These are phyloP conservation scores for Alentia gelatinosa DNA, from an alignment of 2,888 invertebrate species.

Conservation along the genomic window DNA sequence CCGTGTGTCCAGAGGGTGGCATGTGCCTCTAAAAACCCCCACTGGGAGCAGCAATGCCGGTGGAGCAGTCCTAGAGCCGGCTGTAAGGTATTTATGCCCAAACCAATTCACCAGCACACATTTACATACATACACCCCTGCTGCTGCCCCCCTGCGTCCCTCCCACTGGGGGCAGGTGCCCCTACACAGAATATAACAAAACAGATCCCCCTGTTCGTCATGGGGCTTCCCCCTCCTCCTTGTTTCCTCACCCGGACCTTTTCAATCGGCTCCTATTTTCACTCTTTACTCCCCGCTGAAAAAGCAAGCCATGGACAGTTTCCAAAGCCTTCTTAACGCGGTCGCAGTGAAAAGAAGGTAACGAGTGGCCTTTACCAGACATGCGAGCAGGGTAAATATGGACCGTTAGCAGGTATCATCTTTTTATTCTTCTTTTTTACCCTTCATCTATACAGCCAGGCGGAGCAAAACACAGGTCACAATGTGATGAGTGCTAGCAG, in stretches of 20 bases:
- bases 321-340: neutral
- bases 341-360: neutral
- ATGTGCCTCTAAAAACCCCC: neutral
- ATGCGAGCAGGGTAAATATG: neutral
- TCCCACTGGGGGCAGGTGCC: neutral
- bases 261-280: neutral
- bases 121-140: no score
- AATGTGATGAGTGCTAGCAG: neutral
- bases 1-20: neutral
- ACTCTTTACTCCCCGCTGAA: neutral
- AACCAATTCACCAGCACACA: neutral
- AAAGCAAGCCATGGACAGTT: neutral
- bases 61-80: neutral
- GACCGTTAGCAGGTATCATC: neutral
- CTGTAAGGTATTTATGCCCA: neutral
- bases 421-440: no score
- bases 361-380: no score
- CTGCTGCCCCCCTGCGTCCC: no score
- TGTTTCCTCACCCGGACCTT: neutral
- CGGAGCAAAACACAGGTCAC: neutral
- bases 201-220: neutral
- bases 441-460: no score
- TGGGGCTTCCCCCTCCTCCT: slow-evolving; percentile 1
- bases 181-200: neutral
- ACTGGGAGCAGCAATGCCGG: neutral